These are phyloP conservation scores for Drosophila jambulina DNA, from an alignment of 1,140 invertebrate species.

Conservation along the genomic window DNA sequence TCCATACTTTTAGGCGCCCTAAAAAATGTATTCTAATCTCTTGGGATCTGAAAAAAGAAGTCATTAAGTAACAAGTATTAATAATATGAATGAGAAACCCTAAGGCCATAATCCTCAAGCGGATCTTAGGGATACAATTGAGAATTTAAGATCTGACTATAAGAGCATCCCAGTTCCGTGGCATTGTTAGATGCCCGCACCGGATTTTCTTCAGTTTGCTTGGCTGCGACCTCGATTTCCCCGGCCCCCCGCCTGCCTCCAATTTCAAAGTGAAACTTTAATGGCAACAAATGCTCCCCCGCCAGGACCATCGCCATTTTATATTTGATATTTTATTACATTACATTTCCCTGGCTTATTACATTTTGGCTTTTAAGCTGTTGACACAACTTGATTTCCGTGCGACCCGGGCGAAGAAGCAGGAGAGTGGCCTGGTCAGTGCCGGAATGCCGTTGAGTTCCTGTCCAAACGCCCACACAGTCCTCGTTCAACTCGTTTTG, in stretches of 20 bases:
- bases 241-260: constrained; percentile 36
- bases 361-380: constrained; percentile 84
- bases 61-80: background rate
- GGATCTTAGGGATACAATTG: background rate
- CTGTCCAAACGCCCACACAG: constrained; percentile 39
- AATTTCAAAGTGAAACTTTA: constrained; percentile 78
- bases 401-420: constrained; percentile 7
- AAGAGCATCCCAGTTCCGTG: constrained; percentile 2
- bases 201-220: constrained; percentile 8
- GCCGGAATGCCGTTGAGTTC: constrained; percentile 46
- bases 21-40: background rate
- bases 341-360: constrained; percentile 84
- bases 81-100: background rate
- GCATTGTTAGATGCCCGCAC: background rate
- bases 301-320: constrained; percentile 54
- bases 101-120: too few species aligned
- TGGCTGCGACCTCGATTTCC: constrained; percentile 9
- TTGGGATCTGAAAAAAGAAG: background rate
- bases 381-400: constrained; percentile 84
- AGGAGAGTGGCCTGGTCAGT: constrained; percentile 33
- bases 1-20: background rate
- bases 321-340: constrained; percentile 84
- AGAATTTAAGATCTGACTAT: too few species aligned
- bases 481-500: constrained; percentile 60
- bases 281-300: constrained; percentile 74